Evolutionary conservation across 2,888 invertebrate genomes (phyloP).

Genomic region (Yponomeuta evonymella): DNA sequence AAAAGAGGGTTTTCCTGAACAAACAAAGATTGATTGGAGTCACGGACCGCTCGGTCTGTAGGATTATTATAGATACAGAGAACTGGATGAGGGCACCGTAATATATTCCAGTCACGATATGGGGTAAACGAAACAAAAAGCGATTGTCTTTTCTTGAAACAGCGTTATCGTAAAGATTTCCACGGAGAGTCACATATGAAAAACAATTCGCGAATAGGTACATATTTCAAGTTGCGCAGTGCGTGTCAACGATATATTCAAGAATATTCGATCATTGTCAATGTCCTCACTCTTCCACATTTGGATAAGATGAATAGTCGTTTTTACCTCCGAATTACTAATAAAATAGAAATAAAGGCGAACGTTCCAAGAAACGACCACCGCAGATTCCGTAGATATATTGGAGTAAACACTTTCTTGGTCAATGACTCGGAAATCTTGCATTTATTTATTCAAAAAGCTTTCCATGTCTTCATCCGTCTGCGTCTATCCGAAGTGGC

Average conservation of each 20-base stretch:
- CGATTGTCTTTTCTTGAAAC: conserved; percentile 39
- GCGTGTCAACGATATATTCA: conserved; percentile 34
- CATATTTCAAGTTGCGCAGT: conserved; percentile 36
- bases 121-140: conserved; percentile 33
- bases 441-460: not conserved
- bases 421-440: not conserved
- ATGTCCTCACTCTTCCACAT: conserved; percentile 11
- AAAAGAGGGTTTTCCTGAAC: conserved; percentile 3
- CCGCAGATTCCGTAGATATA: not conserved
- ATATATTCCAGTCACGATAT: conserved; percentile 35
- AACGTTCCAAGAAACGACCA: not conserved
- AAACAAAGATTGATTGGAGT: conserved; percentile 8
- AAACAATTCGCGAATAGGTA: conserved; percentile 24
- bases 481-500: not conserved
- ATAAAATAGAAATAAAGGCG: not conserved
- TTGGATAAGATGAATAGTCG: conserved; percentile 14
- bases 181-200: conserved; percentile 40
- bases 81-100: conserved; percentile 8
- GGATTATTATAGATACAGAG: conserved; percentile 1
- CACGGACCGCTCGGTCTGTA: not conserved
- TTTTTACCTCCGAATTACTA: not conserved
- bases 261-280: conserved; percentile 30
- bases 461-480: not conserved
- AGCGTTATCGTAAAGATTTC: conserved; percentile 46
- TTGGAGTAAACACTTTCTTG: not conserved